Evolutionary conservation across 2,113 vertebrate genomes (phyloP).

Genomic region (Vulpes lagopus): DNA sequence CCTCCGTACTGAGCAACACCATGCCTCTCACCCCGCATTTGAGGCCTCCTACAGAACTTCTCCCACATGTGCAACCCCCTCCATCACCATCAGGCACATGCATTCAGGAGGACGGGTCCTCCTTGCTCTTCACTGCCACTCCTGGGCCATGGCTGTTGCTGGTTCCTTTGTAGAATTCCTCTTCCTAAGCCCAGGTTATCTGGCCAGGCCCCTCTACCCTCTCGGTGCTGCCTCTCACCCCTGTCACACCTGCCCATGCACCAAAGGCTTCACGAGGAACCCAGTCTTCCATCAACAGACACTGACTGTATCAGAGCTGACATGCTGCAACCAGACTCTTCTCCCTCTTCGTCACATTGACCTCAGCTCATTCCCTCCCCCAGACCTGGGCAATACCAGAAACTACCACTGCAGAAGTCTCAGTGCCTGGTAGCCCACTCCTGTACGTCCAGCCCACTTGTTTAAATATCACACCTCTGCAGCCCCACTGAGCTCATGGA

Average conservation of each 20-base stretch:
- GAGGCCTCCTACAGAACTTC: neutral
- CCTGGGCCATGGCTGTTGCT: neutral
- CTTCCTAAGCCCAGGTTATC: neutral
- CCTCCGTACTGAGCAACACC: neutral
- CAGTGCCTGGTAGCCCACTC: neutral
- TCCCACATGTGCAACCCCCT: neutral
- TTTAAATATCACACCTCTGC: neutral
- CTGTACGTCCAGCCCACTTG: neutral
- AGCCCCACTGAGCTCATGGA: accelerated
- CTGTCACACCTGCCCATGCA: accelerated
- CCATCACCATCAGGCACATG: neutral
- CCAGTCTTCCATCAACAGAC: neutral
- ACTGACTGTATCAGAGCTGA: neutral
- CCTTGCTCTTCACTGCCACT: neutral
- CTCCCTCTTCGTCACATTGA: neutral
- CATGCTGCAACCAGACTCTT: neutral
- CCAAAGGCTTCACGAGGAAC: neutral
- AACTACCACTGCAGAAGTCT: neutral
- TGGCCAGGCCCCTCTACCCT: neutral
- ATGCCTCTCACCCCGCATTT: neutral
- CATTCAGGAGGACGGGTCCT: neutral
- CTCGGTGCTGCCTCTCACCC: neutral
- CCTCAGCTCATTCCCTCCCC: neutral
- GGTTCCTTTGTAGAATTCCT: neutral
- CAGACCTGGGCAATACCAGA: neutral